Evolutionary conservation across 1,140 invertebrate genomes (phyloP).

Genomic region (Trichonephila clavata): DNA sequence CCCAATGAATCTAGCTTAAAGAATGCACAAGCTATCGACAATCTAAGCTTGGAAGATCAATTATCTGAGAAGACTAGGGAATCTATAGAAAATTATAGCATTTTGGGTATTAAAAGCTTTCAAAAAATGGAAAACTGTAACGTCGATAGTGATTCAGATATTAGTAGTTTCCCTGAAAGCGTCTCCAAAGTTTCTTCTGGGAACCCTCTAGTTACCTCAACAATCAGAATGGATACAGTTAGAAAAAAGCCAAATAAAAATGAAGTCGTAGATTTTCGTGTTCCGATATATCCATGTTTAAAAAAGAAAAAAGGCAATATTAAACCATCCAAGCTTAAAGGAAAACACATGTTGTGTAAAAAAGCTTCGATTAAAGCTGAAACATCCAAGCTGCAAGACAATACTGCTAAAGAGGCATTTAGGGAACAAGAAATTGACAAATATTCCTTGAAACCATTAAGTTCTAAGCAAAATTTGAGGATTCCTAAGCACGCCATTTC

Average conservation of each 20-base stretch:
- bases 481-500: not conserved
- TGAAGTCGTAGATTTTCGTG: not conserved
- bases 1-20: not conserved
- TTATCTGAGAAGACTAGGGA: not conserved
- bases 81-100: slow-evolving; percentile 17
- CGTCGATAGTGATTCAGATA: not conserved
- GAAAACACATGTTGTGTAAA: not conserved
- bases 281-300: not conserved
- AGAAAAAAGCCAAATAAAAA: slow-evolving; percentile 16
- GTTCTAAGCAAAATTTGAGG: not conserved
- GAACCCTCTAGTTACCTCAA: not conserved
- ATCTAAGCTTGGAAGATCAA: not conserved
- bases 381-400: not conserved
- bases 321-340: not conserved
- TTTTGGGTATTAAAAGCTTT: not conserved
- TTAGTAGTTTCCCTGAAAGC: not conserved
- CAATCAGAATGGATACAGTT: not conserved
- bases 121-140: not conserved
- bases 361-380: not conserved
- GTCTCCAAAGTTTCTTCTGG: not conserved
- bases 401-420: not conserved
- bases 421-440: not conserved
- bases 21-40: not conserved
- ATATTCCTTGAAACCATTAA: not conserved
- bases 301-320: not conserved